Evolutionary conservation across 2,888 invertebrate species (phyloP).

Genomic region (Thecophora atra): DNA sequence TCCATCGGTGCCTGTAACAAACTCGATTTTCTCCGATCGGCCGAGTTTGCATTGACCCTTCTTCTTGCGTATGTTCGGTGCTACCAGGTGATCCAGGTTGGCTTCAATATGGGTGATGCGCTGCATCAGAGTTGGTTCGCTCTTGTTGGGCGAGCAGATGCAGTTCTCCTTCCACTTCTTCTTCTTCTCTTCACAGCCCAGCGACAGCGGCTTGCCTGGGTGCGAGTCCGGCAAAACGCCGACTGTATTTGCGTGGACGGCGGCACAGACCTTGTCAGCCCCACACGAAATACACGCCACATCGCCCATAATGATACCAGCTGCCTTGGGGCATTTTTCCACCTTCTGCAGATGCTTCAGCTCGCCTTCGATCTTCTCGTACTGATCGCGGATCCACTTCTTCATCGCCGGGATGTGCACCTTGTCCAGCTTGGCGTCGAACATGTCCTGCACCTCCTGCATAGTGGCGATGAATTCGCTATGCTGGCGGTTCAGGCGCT

Average conservation of each 20-base stretch:
- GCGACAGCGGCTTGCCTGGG: not conserved
- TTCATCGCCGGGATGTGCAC: conserved; percentile 61
- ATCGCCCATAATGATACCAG: conserved; percentile 54
- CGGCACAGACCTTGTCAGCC: conserved; percentile 51
- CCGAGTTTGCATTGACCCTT: conserved; percentile 2
- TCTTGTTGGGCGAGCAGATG: not conserved
- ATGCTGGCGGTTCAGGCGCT: conserved; percentile 48
- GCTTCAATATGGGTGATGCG: not conserved
- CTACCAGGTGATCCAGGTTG: no score
- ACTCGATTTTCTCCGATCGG: not conserved
- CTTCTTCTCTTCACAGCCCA: not conserved
- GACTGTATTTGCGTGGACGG: conserved; percentile 46
- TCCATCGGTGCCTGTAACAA: conserved; percentile 43
- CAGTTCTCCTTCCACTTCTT: conserved; percentile 27
- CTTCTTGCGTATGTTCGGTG: not conserved
- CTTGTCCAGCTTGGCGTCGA: conserved; percentile 63
- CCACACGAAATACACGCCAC: conserved; percentile 59
- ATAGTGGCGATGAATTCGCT: conserved; percentile 55
- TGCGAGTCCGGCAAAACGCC: conserved; percentile 45
- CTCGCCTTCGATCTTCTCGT: conserved; percentile 49
- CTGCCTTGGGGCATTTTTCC: conserved; percentile 56
- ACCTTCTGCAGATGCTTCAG: conserved; percentile 48
- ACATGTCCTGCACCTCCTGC: conserved; percentile 64
- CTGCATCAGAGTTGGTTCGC: not conserved
- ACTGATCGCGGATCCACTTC: conserved; percentile 54